Percentiles rank a stretch among this genome's conserved stretches.
Evolutionary conservation across 2,113 vertebrate species (phyloP).

Genomic region (Parotia lawesii): DNA sequence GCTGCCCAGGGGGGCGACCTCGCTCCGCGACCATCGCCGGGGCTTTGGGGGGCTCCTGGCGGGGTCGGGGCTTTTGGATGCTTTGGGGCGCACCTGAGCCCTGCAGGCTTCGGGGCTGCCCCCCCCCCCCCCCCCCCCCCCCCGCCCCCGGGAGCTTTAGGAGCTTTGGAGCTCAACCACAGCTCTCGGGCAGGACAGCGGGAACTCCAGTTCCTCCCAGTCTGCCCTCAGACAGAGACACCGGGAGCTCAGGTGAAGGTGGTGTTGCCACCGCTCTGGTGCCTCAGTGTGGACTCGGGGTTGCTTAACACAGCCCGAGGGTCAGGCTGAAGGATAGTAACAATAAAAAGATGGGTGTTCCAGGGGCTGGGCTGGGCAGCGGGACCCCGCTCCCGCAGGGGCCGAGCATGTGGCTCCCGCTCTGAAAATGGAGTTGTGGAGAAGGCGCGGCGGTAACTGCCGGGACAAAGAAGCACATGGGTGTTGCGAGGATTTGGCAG

Average conservation of each 20-base stretch:
- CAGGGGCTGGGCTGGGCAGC: background rate
- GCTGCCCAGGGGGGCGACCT: background rate
- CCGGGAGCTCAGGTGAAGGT: background rate
- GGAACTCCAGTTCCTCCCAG: background rate
- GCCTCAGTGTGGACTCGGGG: background rate
- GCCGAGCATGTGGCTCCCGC: background rate
- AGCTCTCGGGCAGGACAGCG: background rate
- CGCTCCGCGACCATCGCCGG: background rate
- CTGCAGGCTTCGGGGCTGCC: background rate
- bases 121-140: too few species aligned
- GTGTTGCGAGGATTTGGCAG: background rate
- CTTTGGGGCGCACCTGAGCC: background rate
- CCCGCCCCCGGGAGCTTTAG: background rate
- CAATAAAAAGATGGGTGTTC: background rate
- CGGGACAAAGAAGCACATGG: constrained; percentile 28
- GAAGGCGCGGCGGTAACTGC: background rate
- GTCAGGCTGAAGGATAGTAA: background rate
- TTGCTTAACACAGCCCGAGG: background rate
- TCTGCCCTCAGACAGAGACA: background rate
- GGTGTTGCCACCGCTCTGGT: background rate
- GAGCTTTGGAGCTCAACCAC: background rate
- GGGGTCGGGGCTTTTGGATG: background rate
- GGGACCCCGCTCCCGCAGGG: background rate
- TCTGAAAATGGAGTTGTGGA: constrained; percentile 12
- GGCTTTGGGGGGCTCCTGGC: background rate